A percentile compares a stretch with the other conserved stretches of the same genome.
These are phyloP conservation scores for Aphyosemion australe DNA, from an alignment of 2,113 vertebrate species.

Conservation along the genomic window DNA sequence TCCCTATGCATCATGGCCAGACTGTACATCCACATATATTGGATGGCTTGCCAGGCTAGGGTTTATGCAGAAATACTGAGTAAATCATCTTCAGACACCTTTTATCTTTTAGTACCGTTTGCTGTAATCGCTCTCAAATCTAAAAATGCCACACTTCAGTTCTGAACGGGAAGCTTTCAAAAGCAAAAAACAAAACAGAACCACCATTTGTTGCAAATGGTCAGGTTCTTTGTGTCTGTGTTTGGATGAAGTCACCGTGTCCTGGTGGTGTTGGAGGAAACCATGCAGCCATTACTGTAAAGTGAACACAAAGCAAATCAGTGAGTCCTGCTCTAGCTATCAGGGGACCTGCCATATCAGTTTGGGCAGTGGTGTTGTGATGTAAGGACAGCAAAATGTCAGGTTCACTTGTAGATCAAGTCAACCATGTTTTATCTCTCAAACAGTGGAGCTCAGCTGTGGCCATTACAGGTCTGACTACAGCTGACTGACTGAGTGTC, in stretches of 20 bases:
- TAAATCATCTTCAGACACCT: too few relatives aligned
- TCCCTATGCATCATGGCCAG: too few relatives aligned
- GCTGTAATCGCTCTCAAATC: not conserved
- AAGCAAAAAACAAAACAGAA: not conserved
- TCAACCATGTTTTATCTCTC: conserved; percentile 80
- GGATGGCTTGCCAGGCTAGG: too few relatives aligned
- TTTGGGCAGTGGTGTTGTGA: conserved; percentile 75
- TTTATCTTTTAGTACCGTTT: not conserved
- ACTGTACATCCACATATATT: too few relatives aligned
- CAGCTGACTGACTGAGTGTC: conserved; percentile 50
- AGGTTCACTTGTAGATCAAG: conserved; percentile 83
- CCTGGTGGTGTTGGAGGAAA: conserved; percentile 60
- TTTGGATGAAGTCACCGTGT: conserved; percentile 37
- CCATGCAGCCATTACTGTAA: conserved; percentile 59
- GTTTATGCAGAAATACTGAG: too few relatives aligned
- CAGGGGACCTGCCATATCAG: conserved; percentile 72
- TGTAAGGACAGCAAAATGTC: conserved; percentile 78
- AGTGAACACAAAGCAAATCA: conserved; percentile 72
- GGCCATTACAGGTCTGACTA: conserved; percentile 59
- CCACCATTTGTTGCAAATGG: conserved; percentile 1
- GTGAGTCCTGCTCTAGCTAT: conserved; percentile 74
- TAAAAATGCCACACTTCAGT: conserved; percentile 1
- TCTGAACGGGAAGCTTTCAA: not conserved
- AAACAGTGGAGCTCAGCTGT: conserved; percentile 67
- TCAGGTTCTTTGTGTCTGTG: conserved; percentile 24